These are phyloP conservation scores for Arenaria interpres DNA, from an alignment of 2,113 vertebrate species.

Conservation along the genomic window DNA sequence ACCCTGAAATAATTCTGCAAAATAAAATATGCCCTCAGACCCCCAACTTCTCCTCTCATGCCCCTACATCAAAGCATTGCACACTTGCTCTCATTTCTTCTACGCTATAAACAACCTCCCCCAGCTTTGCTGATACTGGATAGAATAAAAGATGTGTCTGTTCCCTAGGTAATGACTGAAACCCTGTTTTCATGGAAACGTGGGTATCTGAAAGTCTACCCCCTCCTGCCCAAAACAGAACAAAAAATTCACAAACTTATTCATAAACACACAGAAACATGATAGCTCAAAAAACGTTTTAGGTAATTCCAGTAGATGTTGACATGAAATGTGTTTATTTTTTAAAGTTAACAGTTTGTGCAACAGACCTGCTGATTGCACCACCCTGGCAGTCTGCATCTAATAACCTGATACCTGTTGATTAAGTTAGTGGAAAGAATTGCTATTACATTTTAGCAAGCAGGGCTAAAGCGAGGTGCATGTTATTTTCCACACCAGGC, in stretches of 20 bases:
- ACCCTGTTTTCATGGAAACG: background rate
- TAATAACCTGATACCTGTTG: slow-evolving; percentile 14
- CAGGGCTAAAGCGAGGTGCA: background rate
- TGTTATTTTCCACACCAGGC: slow-evolving; percentile 31
- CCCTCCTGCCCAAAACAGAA: background rate
- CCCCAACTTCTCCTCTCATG: background rate
- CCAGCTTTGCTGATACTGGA: background rate
- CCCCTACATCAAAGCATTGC: background rate
- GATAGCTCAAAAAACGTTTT: background rate
- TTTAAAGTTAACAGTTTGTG: background rate
- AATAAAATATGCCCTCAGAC: background rate
- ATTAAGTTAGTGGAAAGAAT: slow-evolving; percentile 20
- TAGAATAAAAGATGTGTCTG: background rate
- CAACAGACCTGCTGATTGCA: background rate
- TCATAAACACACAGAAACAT: background rate
- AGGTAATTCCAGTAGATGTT: background rate
- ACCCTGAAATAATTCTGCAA: background rate
- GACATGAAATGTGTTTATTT: background rate
- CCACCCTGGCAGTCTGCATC: background rate
- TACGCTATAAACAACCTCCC: background rate
- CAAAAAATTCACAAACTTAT: background rate
- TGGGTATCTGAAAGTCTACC: background rate
- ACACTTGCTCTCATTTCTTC: background rate
- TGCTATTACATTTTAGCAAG: background rate
- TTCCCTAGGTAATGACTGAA: background rate